Evolutionary conservation across 2,888 invertebrate genomes (phyloP).

Genomic region (Agrochola macilenta): DNA sequence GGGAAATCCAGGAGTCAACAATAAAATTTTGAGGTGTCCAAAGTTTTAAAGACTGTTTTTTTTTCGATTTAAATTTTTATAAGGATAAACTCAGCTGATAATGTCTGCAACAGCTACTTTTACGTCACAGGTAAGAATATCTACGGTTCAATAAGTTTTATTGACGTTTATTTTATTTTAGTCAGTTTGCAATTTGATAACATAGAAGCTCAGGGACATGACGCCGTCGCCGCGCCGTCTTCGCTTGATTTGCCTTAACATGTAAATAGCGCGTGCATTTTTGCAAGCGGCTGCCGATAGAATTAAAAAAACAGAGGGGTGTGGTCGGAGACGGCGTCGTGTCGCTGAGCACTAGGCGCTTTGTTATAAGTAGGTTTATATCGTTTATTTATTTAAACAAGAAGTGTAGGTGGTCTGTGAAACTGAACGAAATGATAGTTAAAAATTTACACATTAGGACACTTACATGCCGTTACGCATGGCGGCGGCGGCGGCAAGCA

Average conservation of each 20-base stretch:
- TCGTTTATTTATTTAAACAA: no score
- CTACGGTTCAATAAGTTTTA: neutral
- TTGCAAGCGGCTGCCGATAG: no score
- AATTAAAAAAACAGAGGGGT: no score
- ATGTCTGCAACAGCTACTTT: conserved; percentile 72
- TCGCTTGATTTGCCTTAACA: no score
- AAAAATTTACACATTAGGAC: neutral
- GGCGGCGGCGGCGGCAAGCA: no score
- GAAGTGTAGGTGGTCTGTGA: neutral
- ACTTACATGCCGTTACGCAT: neutral
- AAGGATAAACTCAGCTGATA: conserved; percentile 13
- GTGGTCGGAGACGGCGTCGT: no score
- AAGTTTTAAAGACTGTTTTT: conserved; percentile 1
- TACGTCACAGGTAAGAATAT: conserved; percentile 69
- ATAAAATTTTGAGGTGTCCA: neutral
- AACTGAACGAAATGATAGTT: neutral
- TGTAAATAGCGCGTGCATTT: no score
- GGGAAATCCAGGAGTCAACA: conserved; percentile 42
- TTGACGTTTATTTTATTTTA: neutral
- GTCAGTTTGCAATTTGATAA: neutral
- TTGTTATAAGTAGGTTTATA: neutral
- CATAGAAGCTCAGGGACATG: no score
- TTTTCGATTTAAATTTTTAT: neutral
- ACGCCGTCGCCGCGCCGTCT: no score
- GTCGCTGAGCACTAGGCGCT: neutral